Base-by-base conservation (phyloP, 1,140 invertebrate genomes). In the Helicoverpa armigera region DNA sequence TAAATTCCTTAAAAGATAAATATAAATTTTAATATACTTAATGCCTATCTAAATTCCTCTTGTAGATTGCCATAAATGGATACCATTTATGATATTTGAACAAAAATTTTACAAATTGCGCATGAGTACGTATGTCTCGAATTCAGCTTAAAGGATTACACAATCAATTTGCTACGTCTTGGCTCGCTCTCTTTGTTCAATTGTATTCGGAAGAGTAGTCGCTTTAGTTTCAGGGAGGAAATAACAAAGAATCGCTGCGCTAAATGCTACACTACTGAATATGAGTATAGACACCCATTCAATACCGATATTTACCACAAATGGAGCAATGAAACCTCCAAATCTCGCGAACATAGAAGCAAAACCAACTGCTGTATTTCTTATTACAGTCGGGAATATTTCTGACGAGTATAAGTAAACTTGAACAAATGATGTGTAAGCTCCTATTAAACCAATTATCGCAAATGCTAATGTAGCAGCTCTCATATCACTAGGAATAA, bases 281-380 rank as follows among this genome's bases (percentile, higher is more conserved):
- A 93, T 90, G 13, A 83, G 29, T 73, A 93, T 86, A 13, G 93
- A 91, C 4, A 83, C 85, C 92, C 92, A 94, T 60, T 93, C 87
- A 54, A 90, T 82, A 11, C 90, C 95, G 87, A 96, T 94, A 76
- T 96, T 95, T 2, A 96, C 95, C 7, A 97, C 94, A 81, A 96
- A 96, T 50, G 97, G 97, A 14, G 97, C 96, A 56, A 96, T 91
- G 88, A 97, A 97, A 31, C 96, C 96, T n/a, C 96, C 96, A 63
- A 96, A 83, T 83, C 96, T 95, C 0, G 96, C 96, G 81, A 95
- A 96, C 80, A 96, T 95, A 31, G 96, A 96, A 16, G 95, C 95
- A 12, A 96, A 89, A 58, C 96, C 97, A 81, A 97, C 89, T 10
- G 96, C 97, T 56, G 96, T 95, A 85, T 97, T 97, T 88, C 97